Conservation (phyloP, 2,888 invertebrate genomes). For the Tubulanus polymorphus region DNA sequence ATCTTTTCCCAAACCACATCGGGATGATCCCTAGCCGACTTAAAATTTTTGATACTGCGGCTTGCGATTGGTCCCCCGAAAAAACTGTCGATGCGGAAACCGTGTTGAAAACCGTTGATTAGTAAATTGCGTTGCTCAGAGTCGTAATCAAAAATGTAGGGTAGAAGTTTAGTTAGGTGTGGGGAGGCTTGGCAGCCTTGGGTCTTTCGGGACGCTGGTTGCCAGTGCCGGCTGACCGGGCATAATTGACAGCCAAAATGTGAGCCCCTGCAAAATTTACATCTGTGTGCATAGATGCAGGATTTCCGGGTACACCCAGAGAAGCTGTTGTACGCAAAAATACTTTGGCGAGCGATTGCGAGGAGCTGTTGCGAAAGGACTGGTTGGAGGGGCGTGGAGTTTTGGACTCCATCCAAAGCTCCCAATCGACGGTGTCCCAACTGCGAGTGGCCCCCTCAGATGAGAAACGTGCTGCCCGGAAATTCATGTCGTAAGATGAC, state of each 20-base stretch:
- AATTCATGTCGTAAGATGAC: neutral
- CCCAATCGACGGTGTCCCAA: neutral
- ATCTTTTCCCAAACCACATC: neutral
- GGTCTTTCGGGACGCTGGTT: neutral
- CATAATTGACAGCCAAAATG: neutral
- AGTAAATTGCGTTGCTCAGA: neutral
- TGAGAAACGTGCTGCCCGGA: no score
- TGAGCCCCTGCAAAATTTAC: neutral
- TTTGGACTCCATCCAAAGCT: neutral
- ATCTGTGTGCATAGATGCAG: neutral
- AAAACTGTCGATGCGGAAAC: neutral
- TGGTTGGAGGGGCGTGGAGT: neutral
- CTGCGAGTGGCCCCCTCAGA: neutral
- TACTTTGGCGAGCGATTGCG: no score
- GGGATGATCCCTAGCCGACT: neutral
- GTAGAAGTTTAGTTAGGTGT: neutral
- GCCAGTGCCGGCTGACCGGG: neutral
- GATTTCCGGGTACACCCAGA: neutral
- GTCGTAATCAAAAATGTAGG: neutral
- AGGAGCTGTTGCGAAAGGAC: neutral
- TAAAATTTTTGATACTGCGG: neutral
- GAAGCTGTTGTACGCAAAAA: no score
- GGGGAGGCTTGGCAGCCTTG: neutral
- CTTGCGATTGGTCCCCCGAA: neutral
- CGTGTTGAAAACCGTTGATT: neutral